Base-by-base conservation (phyloP, 2,888 invertebrate species). In the Cerceris rybyensis region DNA sequence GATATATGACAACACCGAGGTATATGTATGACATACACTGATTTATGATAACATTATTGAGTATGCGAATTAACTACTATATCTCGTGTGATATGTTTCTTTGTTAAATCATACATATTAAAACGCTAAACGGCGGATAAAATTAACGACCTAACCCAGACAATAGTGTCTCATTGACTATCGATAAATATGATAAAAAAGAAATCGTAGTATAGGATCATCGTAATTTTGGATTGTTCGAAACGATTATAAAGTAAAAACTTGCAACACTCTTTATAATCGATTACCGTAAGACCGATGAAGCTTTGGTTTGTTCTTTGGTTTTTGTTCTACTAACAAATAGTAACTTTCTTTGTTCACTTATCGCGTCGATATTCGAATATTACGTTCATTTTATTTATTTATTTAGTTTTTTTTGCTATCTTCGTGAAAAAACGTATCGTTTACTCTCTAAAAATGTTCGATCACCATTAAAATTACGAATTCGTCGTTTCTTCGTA, bases 51-150 rank as follows among this genome's bases (percentile, higher is more conserved):
- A 41, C 61, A 60, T 64, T 69, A 65, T 49, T 41, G 42, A 54
- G 54, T 13, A n/a, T 41, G 13, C 41, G 14, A 79, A 65, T 69
- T 61, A 66, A 46, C 65, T 72, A 69, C 61, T 59, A 49, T 28
- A 28, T 64, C 46, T 54, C 52, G 63, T 17, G 67, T 73, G 79
- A 79, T 79, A 79, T 73, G 73, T 79, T 60, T 63, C n/a, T n/a
- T 43, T 8, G 17, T 13, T 39, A 77, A 79, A 73, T 73, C 63
- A 73, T 77, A 58, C 4, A 9, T 66, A 50, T 11, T 28, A 28
- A 28, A 28, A 28, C 28, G 28, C 28, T 28, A 28, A 28, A 28
- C 28, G 28, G 28, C 28, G 28, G 28, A 4, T 28, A 28, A 28
- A 28, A 28, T 28, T 28, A 28, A 28, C 28, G 28, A 28, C 4